Percentiles rank a stretch among this genome's conserved stretches.
phyloP scores from a whole-genome alignment of 2,113 vertebrate species.

The Paramisgurnus dabryanus region DNA sequence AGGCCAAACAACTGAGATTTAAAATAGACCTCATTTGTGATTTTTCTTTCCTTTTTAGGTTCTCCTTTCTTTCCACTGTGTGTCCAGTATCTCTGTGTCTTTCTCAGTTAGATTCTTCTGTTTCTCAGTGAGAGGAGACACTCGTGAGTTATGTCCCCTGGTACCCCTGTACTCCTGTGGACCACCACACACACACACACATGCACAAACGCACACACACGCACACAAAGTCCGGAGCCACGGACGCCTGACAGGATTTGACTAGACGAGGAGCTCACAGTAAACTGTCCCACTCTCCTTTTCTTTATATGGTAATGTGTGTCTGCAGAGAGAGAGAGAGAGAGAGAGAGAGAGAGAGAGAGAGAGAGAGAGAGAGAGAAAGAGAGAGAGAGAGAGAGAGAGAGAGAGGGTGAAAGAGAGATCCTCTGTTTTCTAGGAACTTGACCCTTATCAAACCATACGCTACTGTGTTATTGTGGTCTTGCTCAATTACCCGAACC shows the following conservation, averaged over 20 bases:
- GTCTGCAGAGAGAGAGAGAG: background rate
- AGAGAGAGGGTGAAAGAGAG: background rate
- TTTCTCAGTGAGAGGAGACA: background rate
- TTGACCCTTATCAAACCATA: conserved; percentile 43
- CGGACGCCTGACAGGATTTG: conserved; percentile 20
- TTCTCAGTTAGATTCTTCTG: background rate
- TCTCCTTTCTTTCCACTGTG: background rate
- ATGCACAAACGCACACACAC: conserved; percentile 1
- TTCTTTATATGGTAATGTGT: conserved; percentile 52
- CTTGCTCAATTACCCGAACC: conserved; percentile 37
- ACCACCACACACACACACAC: conserved; percentile 14
- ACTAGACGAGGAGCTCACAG: conserved; percentile 29
- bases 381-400: conserved; percentile 13
- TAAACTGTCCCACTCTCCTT: conserved; percentile 26
- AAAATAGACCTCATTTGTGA: no score
- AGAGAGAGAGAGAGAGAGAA: conserved; percentile 31
- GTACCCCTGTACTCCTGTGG: conserved; percentile 16
- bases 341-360: background rate
- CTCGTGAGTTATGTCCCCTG: conserved; percentile 4
- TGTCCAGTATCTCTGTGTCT: conserved; percentile 1
- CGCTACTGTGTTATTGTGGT: conserved; percentile 46
- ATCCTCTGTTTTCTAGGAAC: conserved; percentile 45
- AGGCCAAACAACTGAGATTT: background rate
- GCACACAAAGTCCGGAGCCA: conserved; percentile 7
- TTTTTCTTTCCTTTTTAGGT: background rate